Conservation (phyloP, 2,797 vertebrate genomes). For the Xiphorhynchus erythropygius region DNA sequence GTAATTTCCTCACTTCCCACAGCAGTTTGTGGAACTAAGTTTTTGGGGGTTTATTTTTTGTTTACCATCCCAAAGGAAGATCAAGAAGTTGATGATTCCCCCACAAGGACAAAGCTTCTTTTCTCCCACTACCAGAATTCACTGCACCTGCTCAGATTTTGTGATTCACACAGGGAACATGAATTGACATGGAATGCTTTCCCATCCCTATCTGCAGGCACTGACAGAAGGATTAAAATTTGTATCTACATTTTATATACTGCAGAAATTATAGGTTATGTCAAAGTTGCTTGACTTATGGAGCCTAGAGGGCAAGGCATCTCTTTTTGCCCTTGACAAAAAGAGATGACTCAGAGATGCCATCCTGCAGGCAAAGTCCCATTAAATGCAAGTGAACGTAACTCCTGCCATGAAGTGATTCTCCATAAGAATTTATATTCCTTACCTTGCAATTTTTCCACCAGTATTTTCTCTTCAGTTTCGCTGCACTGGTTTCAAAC, state of each 20-base stretch:
- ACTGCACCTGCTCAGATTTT: neutral
- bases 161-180: neutral
- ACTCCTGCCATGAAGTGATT: neutral
- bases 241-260: neutral
- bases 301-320: neutral
- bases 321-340: neutral
- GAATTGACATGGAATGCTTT: neutral
- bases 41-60: neutral
- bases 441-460: constrained; percentile 80
- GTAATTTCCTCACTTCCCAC: neutral
- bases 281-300: neutral
- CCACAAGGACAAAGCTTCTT: neutral
- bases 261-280: neutral
- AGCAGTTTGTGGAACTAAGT: neutral
- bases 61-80: neutral
- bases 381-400: neutral
- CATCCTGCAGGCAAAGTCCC: neutral
- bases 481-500: constrained; percentile 78
- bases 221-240: neutral
- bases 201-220: neutral
- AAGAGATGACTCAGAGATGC: neutral
- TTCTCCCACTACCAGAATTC: neutral
- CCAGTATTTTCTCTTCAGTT: constrained; percentile 80
- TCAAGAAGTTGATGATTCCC: neutral
- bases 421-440: neutral